A percentile compares a stretch with the other conserved stretches of the same genome.
These are phyloP conservation scores for Zelleria hepariella DNA, from an alignment of 2,888 invertebrate genomes.

Conservation along the genomic window DNA sequence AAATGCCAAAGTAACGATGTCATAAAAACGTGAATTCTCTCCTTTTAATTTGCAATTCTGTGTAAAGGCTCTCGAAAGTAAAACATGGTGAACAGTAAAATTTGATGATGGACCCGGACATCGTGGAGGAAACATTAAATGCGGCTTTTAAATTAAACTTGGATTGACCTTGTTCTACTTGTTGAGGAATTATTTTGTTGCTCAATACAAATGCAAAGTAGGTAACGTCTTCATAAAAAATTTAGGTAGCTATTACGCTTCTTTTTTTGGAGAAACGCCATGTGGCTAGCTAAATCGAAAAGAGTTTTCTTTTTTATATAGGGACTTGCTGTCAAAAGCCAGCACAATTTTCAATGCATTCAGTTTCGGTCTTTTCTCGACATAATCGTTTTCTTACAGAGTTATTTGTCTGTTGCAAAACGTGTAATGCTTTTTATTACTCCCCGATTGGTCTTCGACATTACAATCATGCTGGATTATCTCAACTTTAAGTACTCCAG, in stretches of 20 bases:
- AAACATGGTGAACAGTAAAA: conserved; percentile 36
- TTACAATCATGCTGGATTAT: not conserved
- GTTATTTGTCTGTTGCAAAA: not conserved
- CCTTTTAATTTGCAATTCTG: conserved; percentile 48
- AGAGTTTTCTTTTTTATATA: not conserved
- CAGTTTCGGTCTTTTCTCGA: conserved; percentile 27
- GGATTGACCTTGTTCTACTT: not conserved
- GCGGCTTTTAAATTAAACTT: not conserved
- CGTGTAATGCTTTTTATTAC: conserved; percentile 20
- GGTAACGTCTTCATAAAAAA: too few species aligned
- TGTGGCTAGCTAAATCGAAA: not conserved
- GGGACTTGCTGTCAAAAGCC: conserved; percentile 24
- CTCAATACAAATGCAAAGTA: too few species aligned
- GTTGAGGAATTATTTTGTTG: not conserved
- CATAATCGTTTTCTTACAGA: conserved; percentile 30
- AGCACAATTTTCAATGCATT: conserved; percentile 20
- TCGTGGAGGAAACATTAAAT: conserved; percentile 21
- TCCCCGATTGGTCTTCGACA: conserved; percentile 5
- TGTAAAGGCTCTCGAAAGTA: conserved; percentile 42
- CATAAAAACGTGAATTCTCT: conserved; percentile 41
- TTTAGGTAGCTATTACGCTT: too few species aligned
- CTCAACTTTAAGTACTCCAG: not conserved
- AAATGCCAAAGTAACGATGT: conserved; percentile 39
- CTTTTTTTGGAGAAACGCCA: too few species aligned
- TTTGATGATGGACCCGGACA: conserved; percentile 35